These are phyloP conservation scores for Phrynocephalus versicolor DNA, from an alignment of 2,113 vertebrate genomes.

Conservation along the genomic window DNA sequence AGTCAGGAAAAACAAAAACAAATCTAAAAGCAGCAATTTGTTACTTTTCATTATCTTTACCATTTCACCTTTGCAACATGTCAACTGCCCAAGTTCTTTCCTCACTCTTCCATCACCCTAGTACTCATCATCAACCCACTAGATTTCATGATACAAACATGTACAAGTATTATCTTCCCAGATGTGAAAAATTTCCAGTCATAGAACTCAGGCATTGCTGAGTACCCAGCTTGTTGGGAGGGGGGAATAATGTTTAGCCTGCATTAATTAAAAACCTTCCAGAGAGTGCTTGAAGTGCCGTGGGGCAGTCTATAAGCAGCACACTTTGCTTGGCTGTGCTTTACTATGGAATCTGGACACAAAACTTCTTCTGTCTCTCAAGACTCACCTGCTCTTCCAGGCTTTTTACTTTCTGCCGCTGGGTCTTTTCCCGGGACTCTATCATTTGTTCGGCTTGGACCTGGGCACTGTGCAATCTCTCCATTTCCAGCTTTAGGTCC, in stretches of 20 bases:
- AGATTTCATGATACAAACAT: not conserved
- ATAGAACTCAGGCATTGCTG: not conserved
- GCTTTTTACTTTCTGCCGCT: slow-evolving; percentile 68
- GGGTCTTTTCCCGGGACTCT: slow-evolving; percentile 71
- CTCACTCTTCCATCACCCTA: not conserved
- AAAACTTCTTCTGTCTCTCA: accelerated
- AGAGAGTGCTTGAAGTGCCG: too few species aligned
- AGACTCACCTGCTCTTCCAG: slow-evolving; percentile 76
- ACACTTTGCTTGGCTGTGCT: too few species aligned
- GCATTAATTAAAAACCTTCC: not conserved
- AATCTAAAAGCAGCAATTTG: not conserved
- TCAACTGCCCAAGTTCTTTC: not conserved
- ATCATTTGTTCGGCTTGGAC: slow-evolving; percentile 71
- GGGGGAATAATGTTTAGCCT: too few species aligned
- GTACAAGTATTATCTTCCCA: not conserved
- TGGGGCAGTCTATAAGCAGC: too few species aligned
- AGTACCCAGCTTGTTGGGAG: too few species aligned
- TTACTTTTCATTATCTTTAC: not conserved
- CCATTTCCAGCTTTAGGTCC: slow-evolving; percentile 70
- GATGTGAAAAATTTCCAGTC: not conserved
- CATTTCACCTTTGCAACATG: not conserved
- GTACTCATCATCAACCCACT: too few species aligned
- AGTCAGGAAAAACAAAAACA: not conserved
- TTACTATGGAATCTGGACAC: not conserved
- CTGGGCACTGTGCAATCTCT: slow-evolving; percentile 63